phyloP scores from a whole-genome alignment of 2,797 vertebrate species.

The Leptoclinus maculatus region DNA sequence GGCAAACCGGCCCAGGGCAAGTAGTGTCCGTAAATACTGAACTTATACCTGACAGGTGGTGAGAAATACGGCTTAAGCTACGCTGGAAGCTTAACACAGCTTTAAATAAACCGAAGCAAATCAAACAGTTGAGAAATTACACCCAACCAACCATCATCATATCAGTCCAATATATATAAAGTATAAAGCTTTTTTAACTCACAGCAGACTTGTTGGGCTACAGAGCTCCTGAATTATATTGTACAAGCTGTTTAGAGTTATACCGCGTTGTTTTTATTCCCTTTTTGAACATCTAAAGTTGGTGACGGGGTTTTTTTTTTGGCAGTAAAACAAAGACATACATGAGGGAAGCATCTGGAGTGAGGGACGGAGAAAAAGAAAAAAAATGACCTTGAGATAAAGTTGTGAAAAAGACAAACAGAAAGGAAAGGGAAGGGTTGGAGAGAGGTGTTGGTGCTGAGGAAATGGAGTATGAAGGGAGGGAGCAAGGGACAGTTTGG shows the following conservation, averaged over 20 bases:
- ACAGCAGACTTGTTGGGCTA: neutral
- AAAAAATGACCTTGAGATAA: neutral
- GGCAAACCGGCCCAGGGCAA: neutral
- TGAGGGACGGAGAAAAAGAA: neutral
- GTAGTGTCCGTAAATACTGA: neutral
- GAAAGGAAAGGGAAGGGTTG: neutral
- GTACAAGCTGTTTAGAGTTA: neutral
- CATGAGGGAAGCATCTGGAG: neutral
- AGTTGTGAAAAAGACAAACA: neutral
- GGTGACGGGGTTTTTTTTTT: neutral
- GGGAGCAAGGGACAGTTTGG: neutral
- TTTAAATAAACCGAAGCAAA: constrained; percentile 1
- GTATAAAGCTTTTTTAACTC: constrained; percentile 7
- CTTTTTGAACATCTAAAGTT: neutral
- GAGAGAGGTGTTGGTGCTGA: neutral
- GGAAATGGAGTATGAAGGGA: constrained; percentile 8
- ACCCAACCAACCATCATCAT: neutral
- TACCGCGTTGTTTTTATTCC: neutral
- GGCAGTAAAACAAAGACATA: neutral
- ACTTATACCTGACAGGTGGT: constrained; percentile 1
- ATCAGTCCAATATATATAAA: constrained; percentile 15
- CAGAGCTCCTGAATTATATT: neutral
- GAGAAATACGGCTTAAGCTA: neutral
- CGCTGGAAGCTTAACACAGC: neutral
- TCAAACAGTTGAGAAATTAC: neutral